Evolutionary conservation across 2,113 vertebrate species (phyloP).

Genomic region (Calypte anna): DNA sequence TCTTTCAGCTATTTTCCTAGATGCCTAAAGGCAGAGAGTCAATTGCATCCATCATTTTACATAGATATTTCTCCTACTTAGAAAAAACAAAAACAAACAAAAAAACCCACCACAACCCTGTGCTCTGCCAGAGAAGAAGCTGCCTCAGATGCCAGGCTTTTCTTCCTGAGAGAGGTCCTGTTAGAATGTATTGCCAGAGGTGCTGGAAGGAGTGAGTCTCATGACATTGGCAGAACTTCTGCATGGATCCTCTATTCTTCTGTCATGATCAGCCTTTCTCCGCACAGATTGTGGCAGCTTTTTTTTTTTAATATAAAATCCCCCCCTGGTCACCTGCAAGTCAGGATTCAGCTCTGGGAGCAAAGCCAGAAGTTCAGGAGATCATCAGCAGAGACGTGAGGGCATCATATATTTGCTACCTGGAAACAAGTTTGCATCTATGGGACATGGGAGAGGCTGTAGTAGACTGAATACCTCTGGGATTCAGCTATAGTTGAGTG

Average conservation of each 20-base stretch:
- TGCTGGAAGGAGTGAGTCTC: not conserved
- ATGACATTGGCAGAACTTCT: not conserved
- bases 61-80: not conserved
- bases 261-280: not conserved
- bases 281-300: not conserved
- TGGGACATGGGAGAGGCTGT: not conserved
- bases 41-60: not conserved
- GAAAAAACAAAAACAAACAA: not conserved
- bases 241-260: not conserved
- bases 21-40: not conserved
- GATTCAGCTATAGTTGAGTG: not conserved
- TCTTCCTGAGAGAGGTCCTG: not conserved
- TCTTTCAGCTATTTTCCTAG: not conserved
- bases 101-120: not conserved
- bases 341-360: not conserved
- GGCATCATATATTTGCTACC: not conserved
- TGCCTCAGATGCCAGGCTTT: not conserved
- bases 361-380: not conserved
- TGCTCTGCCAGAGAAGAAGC: not conserved
- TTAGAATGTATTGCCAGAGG: too few species aligned
- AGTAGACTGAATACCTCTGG: not conserved
- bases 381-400: not conserved
- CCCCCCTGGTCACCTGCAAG: not conserved
- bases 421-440: not conserved
- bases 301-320: not conserved